Conservation (phyloP, 2,797 vertebrate genomes). For the Mormyrops attenuatus region DNA sequence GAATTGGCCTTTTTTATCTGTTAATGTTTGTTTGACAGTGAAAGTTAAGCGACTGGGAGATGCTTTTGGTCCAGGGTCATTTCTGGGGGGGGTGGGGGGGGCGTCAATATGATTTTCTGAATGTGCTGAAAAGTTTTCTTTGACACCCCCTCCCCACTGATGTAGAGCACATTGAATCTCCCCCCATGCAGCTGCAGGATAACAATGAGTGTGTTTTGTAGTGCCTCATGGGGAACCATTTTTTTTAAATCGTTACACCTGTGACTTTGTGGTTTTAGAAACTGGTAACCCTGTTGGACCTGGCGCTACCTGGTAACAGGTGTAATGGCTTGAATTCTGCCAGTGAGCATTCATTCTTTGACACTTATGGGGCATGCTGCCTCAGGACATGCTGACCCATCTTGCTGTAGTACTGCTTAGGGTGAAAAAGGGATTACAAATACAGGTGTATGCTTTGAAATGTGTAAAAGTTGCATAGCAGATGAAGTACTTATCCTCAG, state of each 20-base stretch:
- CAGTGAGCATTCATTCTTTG: not conserved
- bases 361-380: not conserved
- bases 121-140: not conserved
- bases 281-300: not conserved
- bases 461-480: not conserved
- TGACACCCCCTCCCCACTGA: not conserved
- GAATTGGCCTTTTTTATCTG: not conserved
- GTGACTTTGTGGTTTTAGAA: not conserved
- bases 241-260: not conserved
- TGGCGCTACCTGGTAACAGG: not conserved
- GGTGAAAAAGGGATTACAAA: not conserved
- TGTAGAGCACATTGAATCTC: not conserved
- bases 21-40: not conserved
- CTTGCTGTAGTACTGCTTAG: not conserved
- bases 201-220: not conserved
- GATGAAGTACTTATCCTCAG: not conserved
- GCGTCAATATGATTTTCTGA: not conserved
- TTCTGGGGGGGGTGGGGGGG: not conserved
- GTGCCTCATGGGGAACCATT: not conserved
- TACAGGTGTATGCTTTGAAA: not conserved
- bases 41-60: not conserved
- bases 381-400: not conserved
- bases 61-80: not conserved
- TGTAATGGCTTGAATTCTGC: not conserved
- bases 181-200: not conserved